Base-by-base conservation (phyloP, 2,113 vertebrate species). In the Oncorhynchus mykiss region DNA sequence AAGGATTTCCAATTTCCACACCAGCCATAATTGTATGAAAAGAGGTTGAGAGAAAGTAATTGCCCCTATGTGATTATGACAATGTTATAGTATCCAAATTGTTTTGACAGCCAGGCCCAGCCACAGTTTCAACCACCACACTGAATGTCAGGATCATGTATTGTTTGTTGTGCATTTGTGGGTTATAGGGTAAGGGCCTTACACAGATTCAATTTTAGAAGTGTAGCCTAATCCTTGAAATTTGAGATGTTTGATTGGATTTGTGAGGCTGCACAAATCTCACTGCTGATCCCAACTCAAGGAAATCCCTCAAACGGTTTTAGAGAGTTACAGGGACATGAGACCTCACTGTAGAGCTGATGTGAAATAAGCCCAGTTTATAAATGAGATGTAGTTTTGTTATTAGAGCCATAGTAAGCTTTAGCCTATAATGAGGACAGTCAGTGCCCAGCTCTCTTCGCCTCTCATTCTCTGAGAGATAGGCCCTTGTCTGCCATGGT, bases 191-290 rank as follows among this genome's bases (percentile, higher is more conserved):
- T 75, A 70, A 74, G 65, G 24, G 73, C 2, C 20, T 62, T 24
- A 62, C 59, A 74, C 66, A 69, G 60, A 83, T 70, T 70, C 45
- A 68, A 39, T 79, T 18, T 29, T 68, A 24, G 62, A 77, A 71
- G 72, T 64, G 34, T 60, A 54, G 51, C 51, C 51, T 54, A 82
- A 82, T 80, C 80, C 70, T 22, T 67, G 57, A 87, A 73, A 67
- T 60, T 69, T 34, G 45, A 75, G 29, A 71, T 25, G 77, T 48
- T 78, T 60, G 78, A 82, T 74, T 75, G 65, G 74, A 87, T 90
- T 78, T 76, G 31, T 65, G 71, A 71, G 49, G 75, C 75, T 25
- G 48, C 67, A 45, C 73, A 54, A 18, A 72, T 74, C 75, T 73
- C 24, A 7, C 34, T 76, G 49, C 62, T 73, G 60, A 78, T 82